Evolutionary conservation across 1,140 invertebrate genomes (phyloP).

Genomic region (Penaeus indicus): DNA sequence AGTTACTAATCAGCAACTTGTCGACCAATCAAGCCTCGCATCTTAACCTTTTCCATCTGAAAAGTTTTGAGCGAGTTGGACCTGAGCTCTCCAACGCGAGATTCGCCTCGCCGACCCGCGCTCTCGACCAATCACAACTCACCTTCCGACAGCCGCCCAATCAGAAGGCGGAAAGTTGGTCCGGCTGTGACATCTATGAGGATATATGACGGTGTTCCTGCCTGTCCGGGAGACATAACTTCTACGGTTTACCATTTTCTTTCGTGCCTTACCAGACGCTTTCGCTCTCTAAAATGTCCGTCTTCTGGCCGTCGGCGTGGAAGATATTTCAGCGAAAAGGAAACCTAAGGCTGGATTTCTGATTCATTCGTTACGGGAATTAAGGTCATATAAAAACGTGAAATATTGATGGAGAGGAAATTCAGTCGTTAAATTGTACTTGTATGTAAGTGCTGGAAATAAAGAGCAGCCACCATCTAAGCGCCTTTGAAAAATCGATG

Average conservation of each 20-base stretch:
- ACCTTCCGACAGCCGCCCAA: slow-evolving; percentile 31
- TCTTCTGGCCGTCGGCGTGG: not conserved
- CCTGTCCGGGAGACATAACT: slow-evolving; percentile 41
- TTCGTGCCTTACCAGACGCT: not conserved
- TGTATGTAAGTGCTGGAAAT: too few relatives aligned
- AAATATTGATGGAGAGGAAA: too few relatives aligned
- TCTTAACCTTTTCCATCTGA: slow-evolving; percentile 45
- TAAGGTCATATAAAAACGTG: too few relatives aligned
- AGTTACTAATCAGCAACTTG: slow-evolving; percentile 57
- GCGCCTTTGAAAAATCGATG: too few relatives aligned
- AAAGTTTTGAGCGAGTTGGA: slow-evolving; percentile 27
- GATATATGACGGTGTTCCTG: slow-evolving; percentile 57
- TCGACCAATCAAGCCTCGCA: slow-evolving; percentile 47
- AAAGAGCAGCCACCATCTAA: too few relatives aligned
- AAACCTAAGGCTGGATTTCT: too few relatives aligned
- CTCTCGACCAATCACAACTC: slow-evolving; percentile 50
- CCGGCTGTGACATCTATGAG: slow-evolving; percentile 60
- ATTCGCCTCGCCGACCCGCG: slow-evolving; percentile 32
- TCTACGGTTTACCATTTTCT: slow-evolving; percentile 17
- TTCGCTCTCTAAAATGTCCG: slow-evolving; percentile 33
- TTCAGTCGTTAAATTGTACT: too few relatives aligned
- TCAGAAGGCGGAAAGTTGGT: slow-evolving; percentile 41
- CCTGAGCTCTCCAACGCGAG: slow-evolving; percentile 25
- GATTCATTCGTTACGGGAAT: too few relatives aligned
- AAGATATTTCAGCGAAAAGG: too few relatives aligned